Conservation (phyloP, 2,888 invertebrate genomes). For the Koerneria pararmatus region DNA sequence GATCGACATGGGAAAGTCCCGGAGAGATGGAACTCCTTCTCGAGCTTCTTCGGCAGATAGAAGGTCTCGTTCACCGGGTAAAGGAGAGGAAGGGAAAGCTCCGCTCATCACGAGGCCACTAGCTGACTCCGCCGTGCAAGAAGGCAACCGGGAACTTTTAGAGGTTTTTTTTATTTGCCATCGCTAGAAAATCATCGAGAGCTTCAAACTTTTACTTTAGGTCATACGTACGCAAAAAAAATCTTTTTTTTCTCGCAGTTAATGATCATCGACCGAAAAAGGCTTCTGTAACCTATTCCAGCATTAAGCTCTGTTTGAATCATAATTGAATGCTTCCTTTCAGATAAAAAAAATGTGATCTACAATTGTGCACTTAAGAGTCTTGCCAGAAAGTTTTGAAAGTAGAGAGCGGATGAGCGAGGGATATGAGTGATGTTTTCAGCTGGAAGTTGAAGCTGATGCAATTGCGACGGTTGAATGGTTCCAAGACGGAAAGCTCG, state of each 20-base stretch:
- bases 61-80: background rate
- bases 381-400: background rate
- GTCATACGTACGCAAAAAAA: too few species aligned
- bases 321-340: too few species aligned
- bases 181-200: too few species aligned
- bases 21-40: slow-evolving; percentile 8
- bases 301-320: too few species aligned
- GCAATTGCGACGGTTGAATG: slow-evolving; percentile 50
- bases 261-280: too few species aligned
- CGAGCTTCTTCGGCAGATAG: slow-evolving; percentile 5
- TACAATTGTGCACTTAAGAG: too few species aligned
- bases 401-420: background rate
- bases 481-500: slow-evolving; percentile 53
- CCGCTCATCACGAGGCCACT: slow-evolving; percentile 51
- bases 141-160: slow-evolving; percentile 52
- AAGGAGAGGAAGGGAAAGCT: slow-evolving; percentile 29
- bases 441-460: slow-evolving; percentile 46
- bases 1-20: slow-evolving; percentile 31
- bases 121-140: slow-evolving; percentile 49
- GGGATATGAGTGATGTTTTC: background rate
- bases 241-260: too few species aligned
- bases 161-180: slow-evolving; percentile 33
- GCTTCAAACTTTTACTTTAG: too few species aligned
- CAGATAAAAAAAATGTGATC: too few species aligned
- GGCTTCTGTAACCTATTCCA: too few species aligned